phyloP scores from a whole-genome alignment of 2,888 invertebrate genomes.

The Caenorhabditis angaria region DNA sequence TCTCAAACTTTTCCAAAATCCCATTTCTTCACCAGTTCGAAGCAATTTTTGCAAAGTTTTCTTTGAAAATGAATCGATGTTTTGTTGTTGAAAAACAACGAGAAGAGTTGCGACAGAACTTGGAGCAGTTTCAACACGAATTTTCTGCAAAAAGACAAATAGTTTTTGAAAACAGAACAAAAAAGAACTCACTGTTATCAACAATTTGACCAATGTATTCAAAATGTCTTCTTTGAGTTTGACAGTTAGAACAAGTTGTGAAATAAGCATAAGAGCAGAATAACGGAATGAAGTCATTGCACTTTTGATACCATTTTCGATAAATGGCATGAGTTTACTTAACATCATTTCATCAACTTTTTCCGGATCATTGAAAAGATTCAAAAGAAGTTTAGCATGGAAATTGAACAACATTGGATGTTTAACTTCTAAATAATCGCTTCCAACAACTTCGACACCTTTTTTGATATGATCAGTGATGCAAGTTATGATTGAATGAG shows the following conservation, averaged over 20 bases:
- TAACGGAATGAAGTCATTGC: constrained; percentile 47
- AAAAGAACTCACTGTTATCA: constrained; percentile 51
- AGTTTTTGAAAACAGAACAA: no score
- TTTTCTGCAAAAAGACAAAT: constrained; percentile 50
- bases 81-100: constrained; percentile 68
- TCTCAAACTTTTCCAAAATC: constrained; percentile 36
- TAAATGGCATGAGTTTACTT: constrained; percentile 62
- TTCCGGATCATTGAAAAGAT: constrained; percentile 78
- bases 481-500: constrained; percentile 47
- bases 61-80: constrained; percentile 49
- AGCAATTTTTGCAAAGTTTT: constrained; percentile 44
- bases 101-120: constrained; percentile 57
- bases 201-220: constrained; percentile 54
- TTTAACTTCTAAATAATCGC: constrained; percentile 45
- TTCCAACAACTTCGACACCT: constrained; percentile 48
- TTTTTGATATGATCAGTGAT: constrained; percentile 49
- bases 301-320: constrained; percentile 62
- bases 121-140: constrained; percentile 44
- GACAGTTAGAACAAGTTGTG: constrained; percentile 56
- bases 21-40: constrained; percentile 38
- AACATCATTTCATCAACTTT: constrained; percentile 79
- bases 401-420: constrained; percentile 83
- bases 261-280: constrained; percentile 56
- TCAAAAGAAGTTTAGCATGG: constrained; percentile 82
- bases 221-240: constrained; percentile 55